A percentile compares a stretch with the other conserved stretches of the same genome.
phyloP scores from a whole-genome alignment of 2,113 vertebrate genomes.

The Perccottus glenii region DNA sequence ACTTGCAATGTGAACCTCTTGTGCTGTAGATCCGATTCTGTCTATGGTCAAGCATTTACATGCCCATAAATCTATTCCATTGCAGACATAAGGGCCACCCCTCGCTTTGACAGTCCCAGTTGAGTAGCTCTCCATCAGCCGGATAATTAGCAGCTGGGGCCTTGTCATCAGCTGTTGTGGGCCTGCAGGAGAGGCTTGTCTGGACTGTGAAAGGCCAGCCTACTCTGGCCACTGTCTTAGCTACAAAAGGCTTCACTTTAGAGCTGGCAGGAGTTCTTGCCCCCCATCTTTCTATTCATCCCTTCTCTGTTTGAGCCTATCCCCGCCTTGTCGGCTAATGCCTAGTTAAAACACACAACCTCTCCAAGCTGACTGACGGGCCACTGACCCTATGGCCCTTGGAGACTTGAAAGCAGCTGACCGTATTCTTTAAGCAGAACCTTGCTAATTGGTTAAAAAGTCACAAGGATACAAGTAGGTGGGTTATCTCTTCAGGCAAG shows the following conservation, averaged over 20 bases:
- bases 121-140: slow-evolving; percentile 76
- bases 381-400: slow-evolving; percentile 66
- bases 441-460: slow-evolving; percentile 75
- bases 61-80: slow-evolving; percentile 42
- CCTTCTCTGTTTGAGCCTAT: slow-evolving; percentile 53
- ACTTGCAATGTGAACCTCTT: background rate
- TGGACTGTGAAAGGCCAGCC: slow-evolving; percentile 63
- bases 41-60: slow-evolving; percentile 24
- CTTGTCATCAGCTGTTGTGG: slow-evolving; percentile 72
- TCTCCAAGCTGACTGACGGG: slow-evolving; percentile 66
- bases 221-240: slow-evolving; percentile 60
- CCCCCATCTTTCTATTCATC: slow-evolving; percentile 28
- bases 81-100: slow-evolving; percentile 65
- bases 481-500: slow-evolving; percentile 27
- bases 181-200: slow-evolving; percentile 51
- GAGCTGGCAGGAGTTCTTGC: slow-evolving; percentile 67
- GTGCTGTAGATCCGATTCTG: background rate
- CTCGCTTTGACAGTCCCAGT: slow-evolving; percentile 71
- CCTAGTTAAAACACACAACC: slow-evolving; percentile 67
- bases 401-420: slow-evolving; percentile 56
- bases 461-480: slow-evolving; percentile 58
- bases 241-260: slow-evolving; percentile 74
- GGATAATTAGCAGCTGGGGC: slow-evolving; percentile 78
- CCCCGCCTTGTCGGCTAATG: slow-evolving; percentile 68
- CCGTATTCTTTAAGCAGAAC: slow-evolving; percentile 52